phyloP scores from a whole-genome alignment of 2,888 invertebrate genomes.

The Liodrosophila aerea region DNA sequence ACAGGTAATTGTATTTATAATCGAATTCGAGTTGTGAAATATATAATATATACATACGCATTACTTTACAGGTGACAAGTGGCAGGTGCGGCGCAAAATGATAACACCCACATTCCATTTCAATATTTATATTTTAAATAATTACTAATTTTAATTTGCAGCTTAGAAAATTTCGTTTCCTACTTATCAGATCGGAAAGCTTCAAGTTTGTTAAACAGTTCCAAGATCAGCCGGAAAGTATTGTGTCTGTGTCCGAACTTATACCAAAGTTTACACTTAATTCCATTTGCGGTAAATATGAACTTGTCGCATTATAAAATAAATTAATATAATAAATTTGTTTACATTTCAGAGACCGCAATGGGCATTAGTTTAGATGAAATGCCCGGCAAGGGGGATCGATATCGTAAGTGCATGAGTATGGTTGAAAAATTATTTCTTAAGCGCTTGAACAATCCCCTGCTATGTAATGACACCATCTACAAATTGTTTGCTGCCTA shows the following conservation, averaged over 20 bases:
- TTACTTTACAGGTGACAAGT: conserved; percentile 65
- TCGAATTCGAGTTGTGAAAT: too few relatives aligned
- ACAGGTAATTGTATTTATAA: conserved; percentile 41
- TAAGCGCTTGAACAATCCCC: conserved; percentile 65
- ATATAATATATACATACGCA: too few relatives aligned
- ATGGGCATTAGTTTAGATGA: conserved; percentile 75
- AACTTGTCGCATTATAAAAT: too few relatives aligned
- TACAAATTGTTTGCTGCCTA: conserved; percentile 50
- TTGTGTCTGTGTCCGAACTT: conserved; percentile 54
- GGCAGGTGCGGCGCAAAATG: conserved; percentile 66
- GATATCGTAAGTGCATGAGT: conserved; percentile 62
- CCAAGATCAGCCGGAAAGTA: conserved; percentile 28
- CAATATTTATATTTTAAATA: conserved; percentile 56
- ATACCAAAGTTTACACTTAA: conserved; percentile 75
- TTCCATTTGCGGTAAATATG: conserved; percentile 67
- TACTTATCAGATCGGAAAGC: conserved; percentile 67
- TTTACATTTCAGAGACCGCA: conserved; percentile 70
- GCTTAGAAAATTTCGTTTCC: neutral
- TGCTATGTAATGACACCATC: conserved; percentile 46
- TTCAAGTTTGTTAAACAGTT: conserved; percentile 61
- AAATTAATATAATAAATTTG: too few relatives aligned
- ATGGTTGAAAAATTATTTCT: conserved; percentile 66
- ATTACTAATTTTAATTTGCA: neutral
- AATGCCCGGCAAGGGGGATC: conserved; percentile 62
- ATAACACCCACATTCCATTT: conserved; percentile 72